Percentiles rank a stretch among this genome's conserved stretches.
Evolutionary conservation across 2,113 vertebrate genomes (phyloP).

Genomic region (Actenoides lindsayi): DNA sequence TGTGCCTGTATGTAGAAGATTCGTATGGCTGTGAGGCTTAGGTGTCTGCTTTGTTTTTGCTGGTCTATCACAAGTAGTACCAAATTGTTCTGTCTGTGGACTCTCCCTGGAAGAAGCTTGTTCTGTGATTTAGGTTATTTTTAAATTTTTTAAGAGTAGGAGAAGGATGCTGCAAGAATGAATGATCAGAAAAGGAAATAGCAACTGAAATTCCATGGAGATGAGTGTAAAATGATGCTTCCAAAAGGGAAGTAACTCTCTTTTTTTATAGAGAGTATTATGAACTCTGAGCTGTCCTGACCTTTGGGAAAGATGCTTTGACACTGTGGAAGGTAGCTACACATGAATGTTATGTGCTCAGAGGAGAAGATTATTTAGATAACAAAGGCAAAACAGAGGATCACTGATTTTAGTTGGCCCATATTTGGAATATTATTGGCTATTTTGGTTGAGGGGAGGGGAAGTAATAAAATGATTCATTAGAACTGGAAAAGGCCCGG

Average conservation of each 20-base stretch:
- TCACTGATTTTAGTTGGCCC: neutral
- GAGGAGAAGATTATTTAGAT: neutral
- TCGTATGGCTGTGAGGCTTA: neutral
- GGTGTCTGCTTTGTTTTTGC: neutral
- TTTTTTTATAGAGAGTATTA: neutral
- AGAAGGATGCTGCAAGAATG: neutral
- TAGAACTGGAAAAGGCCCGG: neutral
- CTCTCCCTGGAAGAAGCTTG: neutral
- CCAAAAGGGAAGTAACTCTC: neutral
- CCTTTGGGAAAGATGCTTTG: neutral
- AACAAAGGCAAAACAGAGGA: neutral
- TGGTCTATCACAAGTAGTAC: neutral
- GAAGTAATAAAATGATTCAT: neutral
- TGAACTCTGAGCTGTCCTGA: neutral
- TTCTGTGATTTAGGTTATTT: neutral
- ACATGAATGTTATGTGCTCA: neutral
- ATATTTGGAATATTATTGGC: neutral
- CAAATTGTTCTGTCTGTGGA: neutral
- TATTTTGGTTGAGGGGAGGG: rapidly evolving
- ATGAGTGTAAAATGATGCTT: neutral
- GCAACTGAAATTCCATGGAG: neutral
- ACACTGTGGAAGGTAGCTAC: neutral
- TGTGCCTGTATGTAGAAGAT: neutral
- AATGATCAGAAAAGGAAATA: neutral
- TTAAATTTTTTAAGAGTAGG: neutral